A percentile compares a stretch with the other conserved stretches of the same genome.
Evolutionary conservation across 1,140 invertebrate species (phyloP).

Genomic region (Musca vetustissima): DNA sequence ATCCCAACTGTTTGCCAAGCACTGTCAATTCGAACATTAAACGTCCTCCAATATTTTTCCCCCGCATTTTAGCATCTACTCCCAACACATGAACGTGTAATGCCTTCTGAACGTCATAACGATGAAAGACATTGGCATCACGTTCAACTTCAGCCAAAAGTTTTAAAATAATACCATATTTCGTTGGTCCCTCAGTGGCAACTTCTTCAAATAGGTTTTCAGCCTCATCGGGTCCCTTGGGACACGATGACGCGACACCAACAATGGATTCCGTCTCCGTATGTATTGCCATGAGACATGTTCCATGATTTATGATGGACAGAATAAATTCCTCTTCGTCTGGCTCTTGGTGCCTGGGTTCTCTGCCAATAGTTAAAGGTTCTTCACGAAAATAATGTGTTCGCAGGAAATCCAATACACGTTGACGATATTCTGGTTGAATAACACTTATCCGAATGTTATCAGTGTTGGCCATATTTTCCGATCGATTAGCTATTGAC

Average conservation of each 20-base stretch:
- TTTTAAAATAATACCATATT: slow-evolving; percentile 27
- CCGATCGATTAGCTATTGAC: background rate
- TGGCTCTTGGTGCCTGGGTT: slow-evolving; percentile 26
- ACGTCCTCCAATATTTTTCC: slow-evolving; percentile 23
- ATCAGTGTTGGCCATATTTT: background rate
- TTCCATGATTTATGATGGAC: slow-evolving; percentile 23
- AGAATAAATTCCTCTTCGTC: slow-evolving; percentile 31
- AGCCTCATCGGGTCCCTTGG: slow-evolving; percentile 26
- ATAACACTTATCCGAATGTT: slow-evolving; percentile 24
- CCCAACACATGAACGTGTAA: slow-evolving; percentile 30
- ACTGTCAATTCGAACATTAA: slow-evolving; percentile 22
- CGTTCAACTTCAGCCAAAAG: slow-evolving; percentile 27
- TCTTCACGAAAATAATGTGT: slow-evolving; percentile 30
- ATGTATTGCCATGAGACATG: slow-evolving; percentile 26
- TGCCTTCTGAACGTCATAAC: slow-evolving; percentile 24
- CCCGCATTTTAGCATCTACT: slow-evolving; percentile 20
- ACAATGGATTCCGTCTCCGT: slow-evolving; percentile 8
- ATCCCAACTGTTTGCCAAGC: slow-evolving; percentile 13
- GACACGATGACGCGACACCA: slow-evolving; percentile 29
- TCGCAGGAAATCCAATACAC: slow-evolving; percentile 28
- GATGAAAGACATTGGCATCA: slow-evolving; percentile 28
- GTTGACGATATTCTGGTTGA: slow-evolving; percentile 16
- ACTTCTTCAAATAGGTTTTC: slow-evolving; percentile 26
- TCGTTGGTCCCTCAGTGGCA: slow-evolving; percentile 11
- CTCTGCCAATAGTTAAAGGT: slow-evolving; percentile 30